phyloP scores from a whole-genome alignment of 2,113 vertebrate genomes.

The Ciconia stormi region DNA sequence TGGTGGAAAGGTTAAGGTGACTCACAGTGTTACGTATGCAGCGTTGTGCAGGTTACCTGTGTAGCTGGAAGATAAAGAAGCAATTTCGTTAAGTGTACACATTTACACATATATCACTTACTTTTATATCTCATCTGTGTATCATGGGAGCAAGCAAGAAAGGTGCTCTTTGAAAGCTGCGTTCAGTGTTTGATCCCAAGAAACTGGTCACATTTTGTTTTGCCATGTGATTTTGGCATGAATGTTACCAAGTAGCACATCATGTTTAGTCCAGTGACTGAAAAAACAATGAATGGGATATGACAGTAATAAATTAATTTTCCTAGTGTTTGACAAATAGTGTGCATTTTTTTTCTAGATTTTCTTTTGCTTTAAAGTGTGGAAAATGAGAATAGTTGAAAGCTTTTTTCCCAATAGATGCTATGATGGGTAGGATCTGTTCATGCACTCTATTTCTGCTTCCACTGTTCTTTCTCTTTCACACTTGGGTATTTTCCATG shows the following conservation, averaged over 20 bases:
- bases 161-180: not conserved
- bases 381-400: not conserved
- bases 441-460: not conserved
- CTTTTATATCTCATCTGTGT: not conserved
- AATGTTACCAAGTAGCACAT: not conserved
- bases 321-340: not conserved
- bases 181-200: not conserved
- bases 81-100: not conserved
- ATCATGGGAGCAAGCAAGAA: not conserved
- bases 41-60: not conserved
- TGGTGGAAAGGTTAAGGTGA: not conserved
- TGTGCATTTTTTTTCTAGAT: fast-evolving
- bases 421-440: not conserved
- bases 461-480: not conserved
- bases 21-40: fast-evolving
- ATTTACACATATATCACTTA: not conserved
- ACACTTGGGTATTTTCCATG: not conserved
- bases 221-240: not conserved
- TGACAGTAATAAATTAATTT: not conserved
- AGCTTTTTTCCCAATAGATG: not conserved
- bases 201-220: not conserved
- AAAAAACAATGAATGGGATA: not conserved
- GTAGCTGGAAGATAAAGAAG: not conserved
- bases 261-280: not conserved
- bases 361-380: not conserved